Evolutionary conservation across 1,140 invertebrate species (phyloP).

Genomic region (Cydia pomonella): DNA sequence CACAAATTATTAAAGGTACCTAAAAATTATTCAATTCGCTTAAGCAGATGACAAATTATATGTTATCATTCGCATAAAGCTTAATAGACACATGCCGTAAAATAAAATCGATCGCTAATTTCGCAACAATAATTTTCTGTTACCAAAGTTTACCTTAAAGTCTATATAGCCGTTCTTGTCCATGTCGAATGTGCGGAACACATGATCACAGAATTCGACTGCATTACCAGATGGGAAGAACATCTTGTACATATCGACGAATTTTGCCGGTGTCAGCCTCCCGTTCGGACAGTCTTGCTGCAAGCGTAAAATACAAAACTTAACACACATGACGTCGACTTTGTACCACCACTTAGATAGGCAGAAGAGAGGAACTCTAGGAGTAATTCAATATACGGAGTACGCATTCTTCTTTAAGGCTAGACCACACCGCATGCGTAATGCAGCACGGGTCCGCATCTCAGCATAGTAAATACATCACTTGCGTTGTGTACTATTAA

Average conservation of each 20-base stretch:
- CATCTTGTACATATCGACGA: conserved; percentile 99
- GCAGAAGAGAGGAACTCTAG: not conserved
- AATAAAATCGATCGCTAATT: conserved; percentile 19
- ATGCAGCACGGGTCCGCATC: too few relatives aligned
- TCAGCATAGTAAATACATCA: too few relatives aligned
- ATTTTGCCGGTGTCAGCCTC: conserved; percentile 97
- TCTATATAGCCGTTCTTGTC: conserved; percentile 99
- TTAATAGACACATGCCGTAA: conserved; percentile 37
- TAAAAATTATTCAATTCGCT: conserved; percentile 35
- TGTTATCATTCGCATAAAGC: conserved; percentile 41
- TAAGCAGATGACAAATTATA: conserved; percentile 34
- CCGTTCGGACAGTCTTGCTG: conserved; percentile 99
- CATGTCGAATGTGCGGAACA: conserved; percentile 99
- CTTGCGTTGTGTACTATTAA: too few relatives aligned
- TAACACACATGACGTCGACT: not conserved
- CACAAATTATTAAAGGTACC: not conserved
- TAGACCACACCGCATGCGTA: too few relatives aligned
- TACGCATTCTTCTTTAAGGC: too few relatives aligned
- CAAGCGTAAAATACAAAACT: conserved; percentile 67
- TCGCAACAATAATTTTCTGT: not conserved
- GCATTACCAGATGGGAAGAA: conserved; percentile 99
- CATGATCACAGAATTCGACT: conserved; percentile 99
- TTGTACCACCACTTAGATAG: not conserved
- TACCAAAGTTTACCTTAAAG: conserved; percentile 88
- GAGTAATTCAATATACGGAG: not conserved